These are phyloP conservation scores for Hyles lineata DNA, from an alignment of 2,888 invertebrate genomes.

Conservation along the genomic window DNA sequence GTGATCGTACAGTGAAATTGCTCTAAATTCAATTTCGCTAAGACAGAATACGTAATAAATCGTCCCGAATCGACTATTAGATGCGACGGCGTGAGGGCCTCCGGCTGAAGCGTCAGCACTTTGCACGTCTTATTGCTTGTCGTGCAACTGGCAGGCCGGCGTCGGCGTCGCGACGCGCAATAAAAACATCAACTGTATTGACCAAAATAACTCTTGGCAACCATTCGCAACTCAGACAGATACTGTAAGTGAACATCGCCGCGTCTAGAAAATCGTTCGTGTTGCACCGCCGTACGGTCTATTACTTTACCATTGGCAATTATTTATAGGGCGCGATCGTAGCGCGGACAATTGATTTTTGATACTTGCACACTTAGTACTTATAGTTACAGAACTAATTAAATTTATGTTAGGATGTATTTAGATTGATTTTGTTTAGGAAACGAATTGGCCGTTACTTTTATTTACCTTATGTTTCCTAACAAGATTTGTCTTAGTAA, in stretches of 20 bases:
- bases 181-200: conserved; percentile 83
- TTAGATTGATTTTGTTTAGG: not conserved
- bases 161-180: conserved; percentile 76
- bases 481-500: too few relatives aligned
- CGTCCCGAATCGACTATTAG: conserved; percentile 77
- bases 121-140: conserved; percentile 70
- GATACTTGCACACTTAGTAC: not conserved
- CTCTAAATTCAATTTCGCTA: conserved; percentile 76
- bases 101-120: conserved; percentile 68
- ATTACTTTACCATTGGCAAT: conserved; percentile 16
- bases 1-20: conserved; percentile 64
- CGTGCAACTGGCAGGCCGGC: conserved; percentile 59
- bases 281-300: conserved; percentile 27
- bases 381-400: not conserved
- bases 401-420: not conserved
- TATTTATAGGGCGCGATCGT: conserved; percentile 23
- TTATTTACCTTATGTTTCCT: too few relatives aligned
- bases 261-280: conserved; percentile 29
- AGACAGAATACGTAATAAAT: conserved; percentile 79
- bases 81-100: conserved; percentile 74
- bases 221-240: conserved; percentile 71
- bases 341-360: conserved; percentile 1
- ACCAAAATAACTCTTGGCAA: conserved; percentile 85
- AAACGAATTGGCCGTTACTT: too few relatives aligned
- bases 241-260: conserved; percentile 66